Percentiles rank a stretch among this genome's conserved stretches.
Evolutionary conservation across 2,888 invertebrate species (phyloP).

Genomic region (Drosophila limbata): DNA sequence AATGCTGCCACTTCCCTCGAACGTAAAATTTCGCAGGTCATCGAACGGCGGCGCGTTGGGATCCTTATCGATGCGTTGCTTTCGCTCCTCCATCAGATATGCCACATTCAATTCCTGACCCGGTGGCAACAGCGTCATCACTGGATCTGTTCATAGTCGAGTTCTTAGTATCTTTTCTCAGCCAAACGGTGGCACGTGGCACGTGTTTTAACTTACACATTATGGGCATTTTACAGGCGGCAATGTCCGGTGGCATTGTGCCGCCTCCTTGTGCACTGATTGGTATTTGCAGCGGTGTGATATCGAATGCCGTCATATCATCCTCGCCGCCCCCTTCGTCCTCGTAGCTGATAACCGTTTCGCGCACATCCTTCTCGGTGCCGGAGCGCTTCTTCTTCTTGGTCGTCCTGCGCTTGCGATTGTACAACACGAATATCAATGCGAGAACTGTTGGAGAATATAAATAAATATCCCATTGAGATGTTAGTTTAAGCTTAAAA

Average conservation of each 20-base stretch:
- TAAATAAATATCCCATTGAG: too few species aligned
- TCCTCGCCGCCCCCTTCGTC: conserved; percentile 99
- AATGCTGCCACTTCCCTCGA: conserved; percentile 99
- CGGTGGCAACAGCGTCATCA: conserved; percentile 86
- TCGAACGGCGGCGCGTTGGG: conserved; percentile 99
- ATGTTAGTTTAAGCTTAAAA: not conserved
- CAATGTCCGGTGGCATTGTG: conserved; percentile 93
- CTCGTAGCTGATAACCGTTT: conserved; percentile 99
- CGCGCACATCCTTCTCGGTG: conserved; percentile 98
- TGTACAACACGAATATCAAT: conserved; percentile 97
- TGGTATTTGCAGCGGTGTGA: conserved; percentile 98
- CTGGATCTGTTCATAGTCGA: conserved; percentile 86
- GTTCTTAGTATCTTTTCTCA: not conserved
- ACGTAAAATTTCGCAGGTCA: conserved; percentile 98
- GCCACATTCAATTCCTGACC: conserved; percentile 94
- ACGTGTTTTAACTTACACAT: conserved; percentile 84
- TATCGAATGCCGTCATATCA: conserved; percentile 99
- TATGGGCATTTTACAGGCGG: conserved; percentile 90
- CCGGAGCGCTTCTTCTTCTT: conserved; percentile 94
- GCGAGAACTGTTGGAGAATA: conserved; percentile 90
- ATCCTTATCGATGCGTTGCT: conserved; percentile 97
- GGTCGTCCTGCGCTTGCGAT: conserved; percentile 93
- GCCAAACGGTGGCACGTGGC: conserved; percentile 1
- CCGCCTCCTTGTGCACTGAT: conserved; percentile 90
- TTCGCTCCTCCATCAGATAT: conserved; percentile 97